Evolutionary conservation across 1,140 invertebrate genomes (phyloP).

Genomic region (Bombus confusus): DNA sequence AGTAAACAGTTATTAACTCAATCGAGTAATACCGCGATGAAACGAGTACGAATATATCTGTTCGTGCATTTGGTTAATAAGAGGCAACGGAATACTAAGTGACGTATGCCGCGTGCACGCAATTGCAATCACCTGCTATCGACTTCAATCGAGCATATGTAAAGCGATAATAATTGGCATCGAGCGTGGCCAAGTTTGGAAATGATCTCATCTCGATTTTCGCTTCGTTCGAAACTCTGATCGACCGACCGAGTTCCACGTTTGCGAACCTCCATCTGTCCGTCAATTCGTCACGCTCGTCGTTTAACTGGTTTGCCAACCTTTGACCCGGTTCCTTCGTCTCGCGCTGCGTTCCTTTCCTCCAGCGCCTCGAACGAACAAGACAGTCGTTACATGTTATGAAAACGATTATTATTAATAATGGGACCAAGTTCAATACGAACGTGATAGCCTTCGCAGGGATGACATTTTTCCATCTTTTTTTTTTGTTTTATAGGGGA

Average conservation of each 20-base stretch:
- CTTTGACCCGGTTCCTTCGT: slow-evolving; percentile 18
- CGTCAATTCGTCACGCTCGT: not conserved
- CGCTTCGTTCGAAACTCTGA: not conserved
- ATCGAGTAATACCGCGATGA: not conserved
- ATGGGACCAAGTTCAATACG: no score
- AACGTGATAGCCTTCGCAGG: no score
- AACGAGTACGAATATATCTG: not conserved
- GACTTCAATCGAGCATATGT: slow-evolving; percentile 15
- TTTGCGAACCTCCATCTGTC: not conserved
- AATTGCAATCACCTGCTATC: slow-evolving; percentile 45
- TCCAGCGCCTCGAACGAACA: not conserved
- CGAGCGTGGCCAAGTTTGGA: slow-evolving; percentile 41
- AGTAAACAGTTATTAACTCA: slow-evolving; percentile 14
- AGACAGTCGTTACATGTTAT: not conserved
- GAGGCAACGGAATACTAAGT: not conserved
- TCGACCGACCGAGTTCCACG: not conserved
- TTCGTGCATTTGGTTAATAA: not conserved
- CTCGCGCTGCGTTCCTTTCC: not conserved
- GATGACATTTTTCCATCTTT: no score
- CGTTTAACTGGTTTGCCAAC: not conserved
- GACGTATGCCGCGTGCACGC: slow-evolving; percentile 8
- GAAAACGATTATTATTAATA: not conserved
- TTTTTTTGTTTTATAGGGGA: no score
- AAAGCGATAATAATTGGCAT: slow-evolving; percentile 41
- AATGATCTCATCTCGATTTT: slow-evolving; percentile 44